Evolutionary conservation across 2,888 invertebrate genomes (phyloP).

Genomic region (Heliconius ethilla): DNA sequence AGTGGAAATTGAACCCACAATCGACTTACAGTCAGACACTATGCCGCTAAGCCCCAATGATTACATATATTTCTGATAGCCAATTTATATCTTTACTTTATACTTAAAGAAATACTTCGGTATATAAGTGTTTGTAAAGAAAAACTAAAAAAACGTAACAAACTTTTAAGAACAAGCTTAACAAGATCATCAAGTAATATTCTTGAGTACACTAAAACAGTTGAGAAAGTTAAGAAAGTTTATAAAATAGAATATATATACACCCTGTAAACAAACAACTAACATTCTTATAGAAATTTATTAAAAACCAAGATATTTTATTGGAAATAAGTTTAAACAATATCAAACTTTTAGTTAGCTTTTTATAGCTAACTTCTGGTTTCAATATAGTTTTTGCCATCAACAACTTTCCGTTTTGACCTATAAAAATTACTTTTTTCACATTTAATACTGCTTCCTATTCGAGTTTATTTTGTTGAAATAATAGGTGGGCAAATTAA

Average conservation of each 20-base stretch:
- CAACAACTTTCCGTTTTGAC: neutral
- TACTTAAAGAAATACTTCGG: neutral
- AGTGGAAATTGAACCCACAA: no score
- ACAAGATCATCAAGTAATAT: slow-evolving; percentile 29
- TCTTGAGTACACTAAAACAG: slow-evolving; percentile 29
- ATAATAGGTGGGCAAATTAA: no score
- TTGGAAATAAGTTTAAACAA: neutral
- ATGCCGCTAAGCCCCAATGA: neutral
- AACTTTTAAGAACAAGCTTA: slow-evolving; percentile 23
- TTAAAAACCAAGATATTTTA: neutral
- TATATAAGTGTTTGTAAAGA: neutral
- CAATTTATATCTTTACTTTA: neutral
- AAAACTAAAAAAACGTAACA: slow-evolving; percentile 14
- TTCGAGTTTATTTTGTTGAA: no score
- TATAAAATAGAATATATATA: slow-evolving; percentile 9
- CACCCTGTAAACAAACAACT: slow-evolving; percentile 13
- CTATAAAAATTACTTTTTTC: neutral
- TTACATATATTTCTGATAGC: neutral
- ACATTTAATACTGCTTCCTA: no score
- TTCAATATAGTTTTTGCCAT: neutral
- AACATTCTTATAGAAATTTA: neutral
- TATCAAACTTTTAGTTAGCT: neutral
- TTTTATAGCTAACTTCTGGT: neutral
- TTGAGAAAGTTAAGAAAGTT: slow-evolving; percentile 26
- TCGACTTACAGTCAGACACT: no score